Base-by-base conservation (phyloP, 2,113 vertebrate species). In the Lutjanus erythropterus region DNA sequence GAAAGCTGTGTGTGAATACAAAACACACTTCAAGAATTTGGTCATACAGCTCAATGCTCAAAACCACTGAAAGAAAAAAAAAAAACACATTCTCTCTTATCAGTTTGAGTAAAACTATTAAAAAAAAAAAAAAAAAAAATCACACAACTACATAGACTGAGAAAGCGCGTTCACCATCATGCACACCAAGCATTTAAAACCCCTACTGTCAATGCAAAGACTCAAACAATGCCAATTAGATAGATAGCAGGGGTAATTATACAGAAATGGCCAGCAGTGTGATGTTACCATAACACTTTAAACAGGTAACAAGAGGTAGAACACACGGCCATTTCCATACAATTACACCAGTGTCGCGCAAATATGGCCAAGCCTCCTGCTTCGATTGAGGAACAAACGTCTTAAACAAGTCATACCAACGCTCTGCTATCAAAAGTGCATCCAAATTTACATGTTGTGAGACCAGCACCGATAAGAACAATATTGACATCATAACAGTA, bases 281-380 rank as follows among this genome's bases (percentile, higher is more conserved):
- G 90, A 95, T 94, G 95, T 95, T 94, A 95, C 95, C 95, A 94
- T 95, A 81, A 94, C 85, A 92, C 89, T 91, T 92, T 27, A 92
- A 74, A 95, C 95, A 95, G 95, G 95, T 95, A 95, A 96, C 95
- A 94, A 87, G 95, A 96, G 95, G 95, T 96, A 96, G 94, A 90
- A 93, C 94, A 93, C 92, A 83, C 84, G 71, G 92, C 92, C 95
- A 95, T 94, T 95, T 95, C 93, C 83, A 93, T 82, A 93, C 94
- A 95, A 95, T 93, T 94, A 93, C 93, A 80, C 88, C 78, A 77
- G 80, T 79, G 86, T 87, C 74, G 58, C 70, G 78, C 70, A 80
- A n/a, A 75, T 82, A 90, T 73, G 85, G 82, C 87, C 29, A 46
- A 90, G 88, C 69, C 84, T 86, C 81, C 66, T 4, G 67, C 68